Conservation (phyloP, 2,113 vertebrate genomes). For the Himantopus leucocephalus region DNA sequence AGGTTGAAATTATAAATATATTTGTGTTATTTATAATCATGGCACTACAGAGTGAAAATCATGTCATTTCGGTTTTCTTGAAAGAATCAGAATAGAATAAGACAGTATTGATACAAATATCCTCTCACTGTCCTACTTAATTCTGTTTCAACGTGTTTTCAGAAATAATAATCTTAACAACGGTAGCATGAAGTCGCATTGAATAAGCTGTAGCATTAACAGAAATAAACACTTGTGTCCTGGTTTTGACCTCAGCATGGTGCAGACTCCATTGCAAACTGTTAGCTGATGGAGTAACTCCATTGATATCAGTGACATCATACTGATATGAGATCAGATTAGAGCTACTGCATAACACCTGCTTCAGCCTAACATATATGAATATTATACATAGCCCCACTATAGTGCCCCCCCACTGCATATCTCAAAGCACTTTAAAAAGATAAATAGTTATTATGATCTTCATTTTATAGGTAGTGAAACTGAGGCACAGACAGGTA, state of each 20-base stretch:
- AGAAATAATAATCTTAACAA: background rate
- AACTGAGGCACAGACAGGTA: background rate
- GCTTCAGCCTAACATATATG: background rate
- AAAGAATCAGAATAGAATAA: background rate
- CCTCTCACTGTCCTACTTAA: background rate
- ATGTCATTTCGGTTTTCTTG: background rate
- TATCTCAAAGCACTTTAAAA: background rate
- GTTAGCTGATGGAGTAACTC: background rate
- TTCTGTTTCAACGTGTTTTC: background rate
- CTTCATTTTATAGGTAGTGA: background rate
- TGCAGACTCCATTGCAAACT: background rate
- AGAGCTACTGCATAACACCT: background rate
- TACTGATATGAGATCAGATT: fast-evolving
- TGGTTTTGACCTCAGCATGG: background rate
- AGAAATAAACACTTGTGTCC: background rate
- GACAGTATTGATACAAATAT: background rate
- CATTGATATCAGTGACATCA: background rate
- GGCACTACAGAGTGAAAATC: constrained; percentile 63
- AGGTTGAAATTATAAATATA: constrained; percentile 61
- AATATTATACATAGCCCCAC: background rate
- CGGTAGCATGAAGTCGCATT: background rate
- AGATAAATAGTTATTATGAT: background rate
- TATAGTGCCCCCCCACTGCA: background rate
- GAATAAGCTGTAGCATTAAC: background rate
- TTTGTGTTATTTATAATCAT: constrained; percentile 55